Percentiles rank a stretch among this genome's conserved stretches.
Evolutionary conservation across 2,113 vertebrate genomes (phyloP).

Genomic region (Astatoreochromis straeleni): DNA sequence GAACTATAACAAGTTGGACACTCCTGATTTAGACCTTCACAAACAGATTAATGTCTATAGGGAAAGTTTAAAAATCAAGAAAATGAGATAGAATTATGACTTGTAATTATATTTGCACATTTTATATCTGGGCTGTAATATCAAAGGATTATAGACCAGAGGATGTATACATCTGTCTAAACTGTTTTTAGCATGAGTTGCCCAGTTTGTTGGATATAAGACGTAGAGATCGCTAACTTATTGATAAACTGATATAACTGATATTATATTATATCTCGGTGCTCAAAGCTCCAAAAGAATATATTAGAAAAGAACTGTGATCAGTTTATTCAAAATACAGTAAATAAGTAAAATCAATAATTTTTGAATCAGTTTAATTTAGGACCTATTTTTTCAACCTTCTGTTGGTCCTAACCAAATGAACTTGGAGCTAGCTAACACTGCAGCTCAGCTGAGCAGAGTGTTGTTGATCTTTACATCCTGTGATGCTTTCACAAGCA

Average conservation of each 20-base stretch:
- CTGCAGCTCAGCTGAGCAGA: not conserved
- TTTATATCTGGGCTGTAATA: not conserved
- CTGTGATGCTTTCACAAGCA: not conserved
- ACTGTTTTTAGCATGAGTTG: not conserved
- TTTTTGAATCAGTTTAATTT: not conserved
- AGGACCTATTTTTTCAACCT: not conserved
- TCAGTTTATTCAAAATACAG: not conserved
- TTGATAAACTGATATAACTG: not conserved
- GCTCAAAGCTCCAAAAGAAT: not conserved
- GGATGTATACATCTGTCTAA: not conserved
- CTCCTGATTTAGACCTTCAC: not conserved
- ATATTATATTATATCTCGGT: not conserved
- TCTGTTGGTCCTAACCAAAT: not conserved
- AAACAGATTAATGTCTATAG: not conserved
- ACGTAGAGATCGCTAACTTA: not conserved
- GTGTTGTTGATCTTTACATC: not conserved
- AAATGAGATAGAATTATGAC: accelerated
- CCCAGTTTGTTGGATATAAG: not conserved
- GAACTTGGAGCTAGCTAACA: not conserved
- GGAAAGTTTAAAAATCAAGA: not conserved
- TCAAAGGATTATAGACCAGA: not conserved
- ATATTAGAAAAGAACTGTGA: not conserved
- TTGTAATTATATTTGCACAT: not conserved
- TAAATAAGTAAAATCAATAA: accelerated
- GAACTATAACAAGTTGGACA: not conserved